These are phyloP conservation scores for Herpetotheres cachinnans DNA, from an alignment of 2,113 vertebrate species.

Conservation along the genomic window DNA sequence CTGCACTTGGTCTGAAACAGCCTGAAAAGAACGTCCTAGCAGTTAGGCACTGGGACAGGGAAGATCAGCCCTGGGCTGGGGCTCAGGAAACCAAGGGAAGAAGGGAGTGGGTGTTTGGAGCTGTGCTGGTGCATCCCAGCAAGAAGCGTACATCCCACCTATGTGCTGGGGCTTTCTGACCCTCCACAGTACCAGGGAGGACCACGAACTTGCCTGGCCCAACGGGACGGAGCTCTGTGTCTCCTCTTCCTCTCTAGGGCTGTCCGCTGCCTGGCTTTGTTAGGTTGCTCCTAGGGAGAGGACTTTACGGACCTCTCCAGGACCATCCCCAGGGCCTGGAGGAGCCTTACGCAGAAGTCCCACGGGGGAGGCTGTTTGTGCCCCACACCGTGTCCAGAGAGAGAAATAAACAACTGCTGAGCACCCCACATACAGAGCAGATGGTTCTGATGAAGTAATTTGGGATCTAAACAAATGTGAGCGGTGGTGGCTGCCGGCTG, in stretches of 20 bases:
- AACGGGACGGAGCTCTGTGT: accelerated
- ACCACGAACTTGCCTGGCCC: not conserved
- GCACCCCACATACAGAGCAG: not conserved
- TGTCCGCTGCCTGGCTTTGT: not conserved
- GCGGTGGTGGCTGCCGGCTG: slow-evolving; percentile 19
- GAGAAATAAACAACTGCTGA: not conserved
- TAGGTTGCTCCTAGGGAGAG: not conserved
- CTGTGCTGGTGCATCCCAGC: not conserved
- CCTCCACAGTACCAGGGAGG: not conserved
- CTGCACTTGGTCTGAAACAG: slow-evolving; percentile 89
- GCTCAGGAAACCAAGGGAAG: not conserved
- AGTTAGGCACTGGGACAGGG: not conserved
- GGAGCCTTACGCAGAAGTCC: not conserved
- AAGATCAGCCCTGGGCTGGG: not conserved
- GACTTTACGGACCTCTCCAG: not conserved
- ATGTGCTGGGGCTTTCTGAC: not conserved
- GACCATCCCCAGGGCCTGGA: not conserved
- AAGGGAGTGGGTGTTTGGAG: not conserved
- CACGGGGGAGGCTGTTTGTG: not conserved
- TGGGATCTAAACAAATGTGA: slow-evolving; percentile 49
- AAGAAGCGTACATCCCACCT: accelerated
- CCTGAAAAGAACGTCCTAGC: slow-evolving; percentile 33
- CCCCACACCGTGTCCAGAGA: not conserved
- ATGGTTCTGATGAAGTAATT: slow-evolving; percentile 63
- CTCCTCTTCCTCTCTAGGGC: not conserved